These are phyloP conservation scores for Poeciliopsis retropinna DNA, from an alignment of 2,113 vertebrate genomes.

Conservation along the genomic window DNA sequence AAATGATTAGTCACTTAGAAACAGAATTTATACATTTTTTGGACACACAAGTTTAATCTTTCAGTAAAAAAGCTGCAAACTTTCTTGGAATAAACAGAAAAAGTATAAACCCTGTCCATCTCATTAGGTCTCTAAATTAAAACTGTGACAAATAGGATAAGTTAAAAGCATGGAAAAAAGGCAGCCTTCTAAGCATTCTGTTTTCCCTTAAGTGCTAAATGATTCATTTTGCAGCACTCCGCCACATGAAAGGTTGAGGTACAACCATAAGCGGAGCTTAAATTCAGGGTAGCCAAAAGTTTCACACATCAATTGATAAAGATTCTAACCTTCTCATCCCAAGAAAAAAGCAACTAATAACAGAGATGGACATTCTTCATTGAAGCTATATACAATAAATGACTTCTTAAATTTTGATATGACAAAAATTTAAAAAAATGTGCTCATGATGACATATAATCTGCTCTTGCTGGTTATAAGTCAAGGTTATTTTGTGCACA, in stretches of 20 bases:
- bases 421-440: not conserved
- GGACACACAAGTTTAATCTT: not conserved
- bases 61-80: not conserved
- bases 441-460: not conserved
- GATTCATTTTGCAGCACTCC: conserved; percentile 27
- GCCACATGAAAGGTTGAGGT: not conserved
- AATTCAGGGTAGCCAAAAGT: not conserved
- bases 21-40: not conserved
- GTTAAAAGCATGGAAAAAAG: conserved; percentile 11
- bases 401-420: not conserved
- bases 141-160: conserved; percentile 15
- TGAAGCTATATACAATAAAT: not conserved
- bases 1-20: not conserved
- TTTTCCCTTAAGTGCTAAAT: conserved; percentile 18
- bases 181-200: conserved; percentile 4
- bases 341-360: not conserved
- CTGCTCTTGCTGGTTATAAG: not conserved
- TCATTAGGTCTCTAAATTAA: conserved; percentile 11
- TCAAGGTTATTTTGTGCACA: not conserved
- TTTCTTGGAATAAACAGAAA: conserved; percentile 5
- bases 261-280: not conserved
- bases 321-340: not conserved
- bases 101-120: not conserved
- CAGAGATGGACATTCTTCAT: too few species aligned
- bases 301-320: not conserved